Percentiles rank a stretch among this genome's conserved stretches.
Evolutionary conservation across 2,797 vertebrate genomes (phyloP).

Genomic region (Catostomus latipinnis): DNA sequence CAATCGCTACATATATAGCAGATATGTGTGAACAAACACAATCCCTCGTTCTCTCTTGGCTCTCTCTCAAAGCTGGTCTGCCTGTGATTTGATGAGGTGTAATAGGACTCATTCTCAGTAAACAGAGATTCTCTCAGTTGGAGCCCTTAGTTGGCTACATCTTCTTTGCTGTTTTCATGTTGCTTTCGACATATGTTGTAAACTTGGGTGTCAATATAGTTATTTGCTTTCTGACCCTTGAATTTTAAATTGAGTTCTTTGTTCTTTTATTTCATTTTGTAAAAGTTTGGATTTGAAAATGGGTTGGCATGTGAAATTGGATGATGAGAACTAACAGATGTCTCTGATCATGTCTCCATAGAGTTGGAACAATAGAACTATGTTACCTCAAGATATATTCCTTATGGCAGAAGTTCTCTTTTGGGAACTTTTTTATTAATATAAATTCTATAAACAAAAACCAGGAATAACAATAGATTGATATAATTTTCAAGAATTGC

Average conservation of each 20-base stretch:
- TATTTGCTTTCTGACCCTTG: constrained; percentile 40
- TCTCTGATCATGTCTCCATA: neutral
- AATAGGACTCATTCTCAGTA: constrained; percentile 53
- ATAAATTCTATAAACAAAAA: too few relatives aligned
- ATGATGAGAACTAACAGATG: neutral
- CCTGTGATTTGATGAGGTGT: constrained; percentile 54
- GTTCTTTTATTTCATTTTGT: neutral
- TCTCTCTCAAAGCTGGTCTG: constrained; percentile 46
- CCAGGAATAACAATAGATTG: too few relatives aligned
- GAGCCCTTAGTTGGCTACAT: constrained; percentile 34
- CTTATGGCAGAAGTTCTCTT: too few relatives aligned
- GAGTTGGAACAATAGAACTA: too few relatives aligned
- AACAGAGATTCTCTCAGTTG: constrained; percentile 43
- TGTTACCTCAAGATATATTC: too few relatives aligned
- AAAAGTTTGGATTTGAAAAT: neutral
- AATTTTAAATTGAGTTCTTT: constrained; percentile 32
- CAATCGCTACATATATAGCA: constrained; percentile 20
- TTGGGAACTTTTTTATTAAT: too few relatives aligned
- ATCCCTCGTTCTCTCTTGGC: constrained; percentile 17
- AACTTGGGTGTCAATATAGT: constrained; percentile 32
- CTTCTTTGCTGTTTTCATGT: constrained; percentile 31
- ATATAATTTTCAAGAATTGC: too few relatives aligned
- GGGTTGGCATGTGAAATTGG: neutral
- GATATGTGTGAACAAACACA: constrained; percentile 29
- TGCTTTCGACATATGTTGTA: constrained; percentile 36